Conservation (phyloP, 2,113 vertebrate genomes). For the Phoenicopterus ruber region DNA sequence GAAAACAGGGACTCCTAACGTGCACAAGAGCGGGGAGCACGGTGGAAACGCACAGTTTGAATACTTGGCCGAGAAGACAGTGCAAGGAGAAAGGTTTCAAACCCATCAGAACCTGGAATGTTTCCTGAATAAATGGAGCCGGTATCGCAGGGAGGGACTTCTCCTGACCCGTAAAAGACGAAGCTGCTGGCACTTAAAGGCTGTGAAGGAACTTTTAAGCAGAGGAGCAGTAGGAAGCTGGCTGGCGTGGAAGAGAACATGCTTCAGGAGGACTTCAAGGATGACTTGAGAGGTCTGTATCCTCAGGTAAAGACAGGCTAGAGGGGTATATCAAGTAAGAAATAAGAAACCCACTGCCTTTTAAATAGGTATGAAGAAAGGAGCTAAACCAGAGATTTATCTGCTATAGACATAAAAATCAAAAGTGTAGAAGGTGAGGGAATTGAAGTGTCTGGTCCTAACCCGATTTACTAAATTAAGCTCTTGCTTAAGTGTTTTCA, state of each 20-base stretch:
- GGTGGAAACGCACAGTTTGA: background rate
- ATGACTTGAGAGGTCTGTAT: background rate
- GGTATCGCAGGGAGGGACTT: background rate
- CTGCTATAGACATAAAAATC: background rate
- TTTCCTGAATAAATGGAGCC: background rate
- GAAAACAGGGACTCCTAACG: background rate
- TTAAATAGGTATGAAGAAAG: background rate
- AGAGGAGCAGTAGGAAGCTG: background rate
- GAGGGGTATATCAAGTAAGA: background rate
- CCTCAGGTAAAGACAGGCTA: background rate
- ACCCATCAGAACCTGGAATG: background rate
- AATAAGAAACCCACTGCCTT: background rate
- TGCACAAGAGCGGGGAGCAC: background rate
- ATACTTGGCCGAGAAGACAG: background rate
- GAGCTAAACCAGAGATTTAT: background rate
- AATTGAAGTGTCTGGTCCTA: background rate
- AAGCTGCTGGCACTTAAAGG: background rate
- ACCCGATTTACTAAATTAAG: background rate
- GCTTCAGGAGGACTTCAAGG: background rate
- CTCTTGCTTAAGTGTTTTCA: background rate
- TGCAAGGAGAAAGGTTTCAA: background rate
- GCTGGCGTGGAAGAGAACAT: background rate
- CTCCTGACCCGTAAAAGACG: background rate
- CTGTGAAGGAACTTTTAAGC: background rate
- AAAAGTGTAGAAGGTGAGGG: background rate